Percentiles rank a stretch among this genome's conserved stretches.
Conservation (phyloP, 2,888 invertebrate species). For the Allolobophora icterica region DNA sequence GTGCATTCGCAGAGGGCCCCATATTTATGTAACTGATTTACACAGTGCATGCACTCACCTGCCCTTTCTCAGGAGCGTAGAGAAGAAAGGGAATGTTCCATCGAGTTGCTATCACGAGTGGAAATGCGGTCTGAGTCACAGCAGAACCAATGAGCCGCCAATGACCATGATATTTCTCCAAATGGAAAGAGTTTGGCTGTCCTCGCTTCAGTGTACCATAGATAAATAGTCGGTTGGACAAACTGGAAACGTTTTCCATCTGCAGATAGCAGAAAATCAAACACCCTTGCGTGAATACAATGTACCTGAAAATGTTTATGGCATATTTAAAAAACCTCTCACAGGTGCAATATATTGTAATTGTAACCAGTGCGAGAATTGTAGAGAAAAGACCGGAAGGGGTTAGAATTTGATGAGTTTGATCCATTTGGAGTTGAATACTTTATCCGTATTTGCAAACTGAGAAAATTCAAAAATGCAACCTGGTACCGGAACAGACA, state of each 20-base stretch:
- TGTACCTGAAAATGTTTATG: not conserved
- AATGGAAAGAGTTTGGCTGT: conserved; percentile 83
- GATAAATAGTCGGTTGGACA: conserved; percentile 78
- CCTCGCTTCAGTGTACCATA: conserved; percentile 89
- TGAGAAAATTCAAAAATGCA: too few species aligned
- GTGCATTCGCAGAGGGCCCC: too few species aligned
- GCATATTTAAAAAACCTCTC: not conserved
- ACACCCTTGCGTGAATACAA: not conserved
- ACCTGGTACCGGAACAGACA: too few species aligned
- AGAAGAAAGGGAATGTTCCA: conserved; percentile 90
- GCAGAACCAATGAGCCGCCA: conserved; percentile 75
- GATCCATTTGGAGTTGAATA: too few species aligned
- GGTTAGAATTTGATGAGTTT: too few species aligned
- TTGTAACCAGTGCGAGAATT: too few species aligned
- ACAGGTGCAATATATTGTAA: not conserved
- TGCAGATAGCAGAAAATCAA: not conserved
- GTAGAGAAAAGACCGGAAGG: too few species aligned
- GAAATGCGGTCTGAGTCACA: conserved; percentile 76
- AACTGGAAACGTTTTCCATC: conserved; percentile 7
- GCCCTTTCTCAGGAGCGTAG: conserved; percentile 74
- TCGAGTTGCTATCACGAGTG: conserved; percentile 83
- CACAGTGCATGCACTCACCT: conserved; percentile 63
- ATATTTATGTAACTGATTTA: not conserved
- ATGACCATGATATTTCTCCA: conserved; percentile 74
- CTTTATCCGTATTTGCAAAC: too few species aligned